Evolutionary conservation across 2,797 vertebrate species (phyloP), one percentile per base, ranked within the genome.

Genomic region (Neostethus bicornis): DNA sequence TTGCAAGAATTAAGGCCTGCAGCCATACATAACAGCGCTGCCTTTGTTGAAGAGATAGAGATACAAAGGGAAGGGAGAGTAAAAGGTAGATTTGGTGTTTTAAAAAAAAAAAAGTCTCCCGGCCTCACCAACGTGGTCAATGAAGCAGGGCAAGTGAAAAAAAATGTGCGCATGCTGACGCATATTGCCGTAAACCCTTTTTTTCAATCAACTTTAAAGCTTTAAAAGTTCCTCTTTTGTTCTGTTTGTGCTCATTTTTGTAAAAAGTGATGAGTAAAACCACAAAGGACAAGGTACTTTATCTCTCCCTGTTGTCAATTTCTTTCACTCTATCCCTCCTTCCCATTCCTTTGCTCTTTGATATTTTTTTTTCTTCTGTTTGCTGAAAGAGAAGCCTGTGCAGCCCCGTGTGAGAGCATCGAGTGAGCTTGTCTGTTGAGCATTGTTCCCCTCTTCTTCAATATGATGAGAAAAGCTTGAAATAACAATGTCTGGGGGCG

Each of bases 381-480:
- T 69, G 52, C 65, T 82, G 77, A 85, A 86, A 81, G 74, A 74
- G 67, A 79, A 65, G 73, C 73, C 80, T 71, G 72, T 79, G 80
- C 70, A 66, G 75, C 51, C 61, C 67, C 64, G 31, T 41, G 56
- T 51, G 53, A 61, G 69, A 5, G 45, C 51, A 67, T 68, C 41
- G 3, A 79, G 60, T 37, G 64, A 55, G 64, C 47, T 28, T 59
- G 66, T 73, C 61, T 67, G 78, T 50, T 29, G 17, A 44, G 68
- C 58, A 80, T 84, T 83, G 75, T 84, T 79, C 75, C 59, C 31
- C n/a, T 76, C 47, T 64, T 65, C 54, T 44, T 64, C 77, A 34
- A 66, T 73, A 75, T 81, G 79, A 85, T 85, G 85, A 85, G 75
- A 87, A 86, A 84, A 77, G 79, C 86, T 85, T 86, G 78, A 80